Evolutionary conservation across 2,888 invertebrate species (phyloP), one percentile per base, ranked within the genome.

Genomic region (Pegoplata infirma): DNA sequence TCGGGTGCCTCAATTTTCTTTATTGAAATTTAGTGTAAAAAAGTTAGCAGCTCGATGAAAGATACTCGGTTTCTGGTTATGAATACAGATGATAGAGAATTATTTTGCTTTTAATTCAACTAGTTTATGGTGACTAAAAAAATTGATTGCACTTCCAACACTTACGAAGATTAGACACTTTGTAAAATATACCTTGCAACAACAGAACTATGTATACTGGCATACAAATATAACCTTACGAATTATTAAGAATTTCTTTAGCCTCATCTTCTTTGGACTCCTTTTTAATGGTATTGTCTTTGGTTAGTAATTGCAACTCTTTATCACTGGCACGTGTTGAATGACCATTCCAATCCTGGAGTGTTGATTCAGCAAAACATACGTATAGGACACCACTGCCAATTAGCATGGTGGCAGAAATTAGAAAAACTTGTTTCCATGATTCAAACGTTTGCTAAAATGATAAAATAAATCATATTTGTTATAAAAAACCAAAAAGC

Each of bases 351-450:
- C 93, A 93, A 0, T 90, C 82, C 84, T 93, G 92, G 12, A 92
- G 85, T 28, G 91, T 91, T 0, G 92, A 91, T 51, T 91, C 91
- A 3, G 91, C 90, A 81, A 92, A 92, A 0, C 91, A 44, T 0
- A 91, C 84, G 82, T 91, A 93, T 1, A 92, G 73, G 0, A 90
- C 75, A 23, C 92, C 92, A 25, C 91, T 90, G 7, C 89, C 82
- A 25, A 92, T 88, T 2, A 92, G 85, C 87, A 92, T 90, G 1
- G 82, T 87, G 0, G 91, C 89, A 2, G 92, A 87, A 47, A 93
- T 90, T 76, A 92, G 88, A 82, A 92, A 93, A 0, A 93, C 92
- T 81, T 91, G 90, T 82, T 91, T 91, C 93, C 93, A 93, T 82
- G 92, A 91, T 2, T 88, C 89, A 4, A 91, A 88, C 0, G 92